phyloP scores from a whole-genome alignment of 2,888 invertebrate genomes.

The Muschampia plurimacula region DNA sequence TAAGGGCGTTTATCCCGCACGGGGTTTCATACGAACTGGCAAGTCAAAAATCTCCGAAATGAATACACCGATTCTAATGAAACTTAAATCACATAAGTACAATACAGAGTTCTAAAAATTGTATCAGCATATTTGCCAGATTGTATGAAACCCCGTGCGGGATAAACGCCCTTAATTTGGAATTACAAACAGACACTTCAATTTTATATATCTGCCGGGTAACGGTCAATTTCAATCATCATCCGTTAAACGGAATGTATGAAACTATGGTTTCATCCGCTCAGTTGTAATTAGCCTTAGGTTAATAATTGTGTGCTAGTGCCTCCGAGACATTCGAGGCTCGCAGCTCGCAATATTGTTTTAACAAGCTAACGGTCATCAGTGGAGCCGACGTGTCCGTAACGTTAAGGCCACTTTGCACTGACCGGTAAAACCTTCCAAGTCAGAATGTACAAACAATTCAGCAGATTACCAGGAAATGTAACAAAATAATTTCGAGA shows the following conservation, averaged over 20 bases:
- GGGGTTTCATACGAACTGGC: too few species aligned
- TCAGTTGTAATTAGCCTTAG: not conserved
- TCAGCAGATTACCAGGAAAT: not conserved
- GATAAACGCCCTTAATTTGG: too few species aligned
- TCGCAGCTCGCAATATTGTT: conserved; percentile 32
- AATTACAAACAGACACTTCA: too few species aligned
- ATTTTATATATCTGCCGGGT: not conserved
- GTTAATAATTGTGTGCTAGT: conserved; percentile 18
- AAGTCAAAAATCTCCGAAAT: too few species aligned
- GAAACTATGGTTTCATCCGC: not conserved
- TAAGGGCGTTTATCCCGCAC: too few species aligned
- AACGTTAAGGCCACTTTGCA: not conserved
- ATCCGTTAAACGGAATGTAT: not conserved
- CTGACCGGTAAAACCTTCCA: not conserved
- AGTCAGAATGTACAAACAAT: not conserved
- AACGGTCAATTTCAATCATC: too few species aligned
- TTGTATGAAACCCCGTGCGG: too few species aligned
- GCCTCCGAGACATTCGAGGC: conserved; percentile 21
- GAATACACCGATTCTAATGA: too few species aligned
- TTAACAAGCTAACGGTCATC: conserved; percentile 43
- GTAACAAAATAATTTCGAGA: not conserved
- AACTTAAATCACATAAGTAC: too few species aligned
- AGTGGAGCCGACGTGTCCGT: conserved; percentile 42
- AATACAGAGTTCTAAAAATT: too few species aligned
- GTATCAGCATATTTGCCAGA: too few species aligned